These are phyloP conservation scores for Pomacea canaliculata DNA, from an alignment of 2,888 invertebrate genomes.

Conservation along the genomic window DNA sequence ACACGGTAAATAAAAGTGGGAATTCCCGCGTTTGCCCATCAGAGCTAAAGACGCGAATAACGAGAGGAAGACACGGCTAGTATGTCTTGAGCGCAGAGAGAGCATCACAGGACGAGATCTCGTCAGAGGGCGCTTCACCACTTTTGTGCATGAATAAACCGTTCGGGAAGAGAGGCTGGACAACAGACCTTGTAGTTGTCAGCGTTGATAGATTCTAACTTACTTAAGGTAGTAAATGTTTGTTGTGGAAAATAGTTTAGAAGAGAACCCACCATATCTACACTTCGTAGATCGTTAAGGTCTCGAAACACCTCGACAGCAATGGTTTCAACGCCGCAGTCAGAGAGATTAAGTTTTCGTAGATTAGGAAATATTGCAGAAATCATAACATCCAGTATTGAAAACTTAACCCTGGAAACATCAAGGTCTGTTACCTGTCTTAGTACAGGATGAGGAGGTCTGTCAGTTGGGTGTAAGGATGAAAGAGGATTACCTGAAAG, in stretches of 20 bases:
- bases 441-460: too few species aligned
- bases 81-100: conserved; percentile 9
- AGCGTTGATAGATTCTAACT: background rate
- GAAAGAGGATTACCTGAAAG: background rate
- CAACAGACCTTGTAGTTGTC: conserved; percentile 25
- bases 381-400: too few species aligned
- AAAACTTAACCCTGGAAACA: too few species aligned
- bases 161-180: conserved; percentile 5
- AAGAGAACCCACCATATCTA: conserved; percentile 9
- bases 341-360: too few species aligned
- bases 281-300: background rate
- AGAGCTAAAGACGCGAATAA: conserved; percentile 11
- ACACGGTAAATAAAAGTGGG: conserved; percentile 22
- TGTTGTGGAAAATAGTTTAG: background rate
- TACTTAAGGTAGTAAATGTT: background rate
- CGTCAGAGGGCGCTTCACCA: conserved; percentile 16
- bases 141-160: background rate
- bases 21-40: conserved; percentile 15
- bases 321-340: conserved; percentile 1
- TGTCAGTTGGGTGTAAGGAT: too few species aligned
- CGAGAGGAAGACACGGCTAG: conserved; percentile 13
- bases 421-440: too few species aligned
- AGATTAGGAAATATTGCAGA: too few species aligned
- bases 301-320: background rate
- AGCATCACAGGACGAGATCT: conserved; percentile 20